Percentiles rank a stretch among this genome's conserved stretches.
phyloP scores from a whole-genome alignment of 2,888 invertebrate species.

The Hetaerina titia region DNA sequence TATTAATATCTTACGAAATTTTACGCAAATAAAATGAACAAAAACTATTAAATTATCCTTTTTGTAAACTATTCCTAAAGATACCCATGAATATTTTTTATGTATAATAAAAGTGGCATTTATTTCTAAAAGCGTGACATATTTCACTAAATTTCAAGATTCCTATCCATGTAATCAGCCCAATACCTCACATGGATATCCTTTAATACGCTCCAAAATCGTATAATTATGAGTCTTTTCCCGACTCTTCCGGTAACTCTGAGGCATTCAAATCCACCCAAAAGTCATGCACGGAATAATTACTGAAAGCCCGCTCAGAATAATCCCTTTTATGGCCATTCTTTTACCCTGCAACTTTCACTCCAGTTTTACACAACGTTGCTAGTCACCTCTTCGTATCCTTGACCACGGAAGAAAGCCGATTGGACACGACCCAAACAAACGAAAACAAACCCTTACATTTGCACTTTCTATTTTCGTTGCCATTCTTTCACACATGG shows the following conservation, averaged over 20 bases:
- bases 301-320: background rate
- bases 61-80: too few relatives aligned
- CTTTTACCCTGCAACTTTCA: constrained; percentile 15
- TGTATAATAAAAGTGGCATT: too few relatives aligned
- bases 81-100: too few relatives aligned
- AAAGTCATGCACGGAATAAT: background rate
- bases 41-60: too few relatives aligned
- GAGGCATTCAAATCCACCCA: background rate
- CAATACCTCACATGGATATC: background rate
- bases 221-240: background rate
- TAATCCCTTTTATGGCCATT: constrained; percentile 37
- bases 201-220: background rate
- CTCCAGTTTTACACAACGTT: constrained; percentile 59
- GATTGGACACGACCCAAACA: constrained; percentile 26
- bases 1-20: too few relatives aligned
- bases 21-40: too few relatives aligned
- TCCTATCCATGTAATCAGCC: background rate
- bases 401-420: constrained; percentile 41
- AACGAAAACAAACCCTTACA: constrained; percentile 51
- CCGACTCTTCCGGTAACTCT: background rate
- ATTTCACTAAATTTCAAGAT: too few relatives aligned
- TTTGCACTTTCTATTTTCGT: constrained; percentile 58
- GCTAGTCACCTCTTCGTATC: constrained; percentile 5
- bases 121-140: too few relatives aligned
- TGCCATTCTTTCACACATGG: constrained; percentile 22